Evolutionary conservation across 2,888 invertebrate species (phyloP).

Genomic region (Oscheius sp.): DNA sequence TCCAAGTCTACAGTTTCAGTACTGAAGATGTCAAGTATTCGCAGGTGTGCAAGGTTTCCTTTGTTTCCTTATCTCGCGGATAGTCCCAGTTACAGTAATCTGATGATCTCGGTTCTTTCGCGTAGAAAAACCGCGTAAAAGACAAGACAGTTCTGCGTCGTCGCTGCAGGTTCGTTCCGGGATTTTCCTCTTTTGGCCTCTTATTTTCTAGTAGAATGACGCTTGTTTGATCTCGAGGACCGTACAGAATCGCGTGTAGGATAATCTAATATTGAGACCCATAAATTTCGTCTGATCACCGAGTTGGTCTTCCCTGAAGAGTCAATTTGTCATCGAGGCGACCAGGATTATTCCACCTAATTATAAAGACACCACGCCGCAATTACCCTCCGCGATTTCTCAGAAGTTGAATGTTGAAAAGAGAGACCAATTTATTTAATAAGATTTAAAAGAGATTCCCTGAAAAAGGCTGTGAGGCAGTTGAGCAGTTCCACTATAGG

Average conservation of each 20-base stretch:
- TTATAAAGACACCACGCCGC: not conserved
- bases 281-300: not conserved
- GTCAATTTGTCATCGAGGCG: not conserved
- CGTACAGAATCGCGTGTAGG: not conserved
- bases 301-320: not conserved
- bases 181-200: not conserved
- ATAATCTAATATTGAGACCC: not conserved
- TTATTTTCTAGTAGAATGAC: not conserved
- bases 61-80: no score
- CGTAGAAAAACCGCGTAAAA: no score
- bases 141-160: no score
- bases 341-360: not conserved
- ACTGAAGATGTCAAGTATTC: no score
- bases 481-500: no score
- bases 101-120: no score
- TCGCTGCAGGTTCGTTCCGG: not conserved
- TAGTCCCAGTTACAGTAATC: no score
- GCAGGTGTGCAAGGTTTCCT: no score
- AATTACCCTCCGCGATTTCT: not conserved
- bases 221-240: not conserved
- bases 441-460: not conserved
- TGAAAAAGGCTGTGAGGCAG: not conserved
- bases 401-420: not conserved
- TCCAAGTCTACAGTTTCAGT: no score
- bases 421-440: slow-evolving; percentile 15